Conservation (phyloP, 1,140 invertebrate genomes). For the Macrotrachela quadricornifera region DNA sequence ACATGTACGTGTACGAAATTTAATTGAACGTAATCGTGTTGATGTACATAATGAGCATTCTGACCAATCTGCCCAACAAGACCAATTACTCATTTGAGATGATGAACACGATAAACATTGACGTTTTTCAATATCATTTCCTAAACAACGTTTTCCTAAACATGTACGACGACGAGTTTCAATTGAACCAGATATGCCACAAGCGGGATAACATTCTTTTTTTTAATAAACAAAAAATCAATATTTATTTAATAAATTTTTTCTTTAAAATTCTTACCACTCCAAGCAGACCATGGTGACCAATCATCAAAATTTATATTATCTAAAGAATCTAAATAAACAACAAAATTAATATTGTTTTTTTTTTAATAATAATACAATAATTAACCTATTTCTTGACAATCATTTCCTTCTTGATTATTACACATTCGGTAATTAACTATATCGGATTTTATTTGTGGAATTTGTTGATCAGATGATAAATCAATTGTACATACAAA, state of each 20-base stretch:
- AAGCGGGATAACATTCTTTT: background rate
- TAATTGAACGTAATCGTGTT: background rate
- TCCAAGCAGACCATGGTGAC: slow-evolving; percentile 1
- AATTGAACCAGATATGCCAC: background rate
- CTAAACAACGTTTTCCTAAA: background rate
- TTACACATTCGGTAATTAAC: background rate
- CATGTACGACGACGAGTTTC: background rate
- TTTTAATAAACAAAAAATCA: no score
- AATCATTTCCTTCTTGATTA: background rate
- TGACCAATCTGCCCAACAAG: slow-evolving; percentile 4
- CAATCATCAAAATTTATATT: background rate
- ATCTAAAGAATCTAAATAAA: background rate
- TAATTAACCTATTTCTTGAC: background rate
- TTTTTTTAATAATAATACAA: background rate
- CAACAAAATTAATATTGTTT: background rate
- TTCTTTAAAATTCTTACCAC: background rate
- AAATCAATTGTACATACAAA: background rate
- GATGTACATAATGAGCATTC: background rate
- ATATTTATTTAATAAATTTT: no score
- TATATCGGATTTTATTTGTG: background rate
- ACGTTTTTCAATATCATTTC: background rate
- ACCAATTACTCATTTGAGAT: background rate
- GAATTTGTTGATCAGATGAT: background rate
- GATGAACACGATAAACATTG: background rate
- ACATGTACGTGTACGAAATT: background rate